Conservation (phyloP, 2,888 invertebrate species). For the Acleris literana region DNA sequence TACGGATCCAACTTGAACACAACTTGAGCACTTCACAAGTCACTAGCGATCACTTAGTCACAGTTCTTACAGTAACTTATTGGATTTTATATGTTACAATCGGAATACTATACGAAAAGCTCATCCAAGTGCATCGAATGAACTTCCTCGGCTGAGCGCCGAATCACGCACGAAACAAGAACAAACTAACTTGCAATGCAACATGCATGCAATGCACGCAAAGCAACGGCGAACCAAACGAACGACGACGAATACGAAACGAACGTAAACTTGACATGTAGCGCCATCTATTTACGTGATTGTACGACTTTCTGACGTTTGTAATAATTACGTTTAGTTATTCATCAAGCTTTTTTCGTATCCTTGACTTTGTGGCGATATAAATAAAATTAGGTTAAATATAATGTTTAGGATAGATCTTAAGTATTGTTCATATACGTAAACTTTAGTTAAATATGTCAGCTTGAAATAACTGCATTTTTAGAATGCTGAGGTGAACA, state of each 20-base stretch:
- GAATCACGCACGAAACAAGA: slow-evolving; percentile 44
- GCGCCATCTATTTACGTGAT: slow-evolving; percentile 34
- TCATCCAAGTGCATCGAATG: slow-evolving; percentile 48
- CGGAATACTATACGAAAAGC: slow-evolving; percentile 43
- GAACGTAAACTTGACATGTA: slow-evolving; percentile 11
- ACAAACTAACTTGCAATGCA: slow-evolving; percentile 32
- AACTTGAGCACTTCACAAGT: slow-evolving; percentile 44
- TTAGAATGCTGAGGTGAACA: too few species aligned
- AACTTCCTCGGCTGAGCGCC: slow-evolving; percentile 42
- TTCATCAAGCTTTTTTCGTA: not conserved
- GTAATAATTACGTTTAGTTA: slow-evolving; percentile 29
- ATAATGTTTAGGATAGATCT: too few species aligned
- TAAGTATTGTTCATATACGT: too few species aligned
- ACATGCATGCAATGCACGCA: slow-evolving; percentile 33
- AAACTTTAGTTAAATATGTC: too few species aligned
- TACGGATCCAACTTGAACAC: slow-evolving; percentile 51
- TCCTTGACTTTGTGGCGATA: too few species aligned
- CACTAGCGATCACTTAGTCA: slow-evolving; percentile 41
- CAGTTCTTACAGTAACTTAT: slow-evolving; percentile 28
- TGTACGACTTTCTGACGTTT: slow-evolving; percentile 26
- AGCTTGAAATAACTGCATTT: too few species aligned
- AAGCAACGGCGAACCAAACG: slow-evolving; percentile 26
- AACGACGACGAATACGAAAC: slow-evolving; percentile 13
- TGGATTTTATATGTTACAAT: slow-evolving; percentile 14
- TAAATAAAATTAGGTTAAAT: too few species aligned